Percentiles rank a stretch among this genome's conserved stretches.
Evolutionary conservation across 2,888 invertebrate species (phyloP).

Genomic region (Allacma fusca): DNA sequence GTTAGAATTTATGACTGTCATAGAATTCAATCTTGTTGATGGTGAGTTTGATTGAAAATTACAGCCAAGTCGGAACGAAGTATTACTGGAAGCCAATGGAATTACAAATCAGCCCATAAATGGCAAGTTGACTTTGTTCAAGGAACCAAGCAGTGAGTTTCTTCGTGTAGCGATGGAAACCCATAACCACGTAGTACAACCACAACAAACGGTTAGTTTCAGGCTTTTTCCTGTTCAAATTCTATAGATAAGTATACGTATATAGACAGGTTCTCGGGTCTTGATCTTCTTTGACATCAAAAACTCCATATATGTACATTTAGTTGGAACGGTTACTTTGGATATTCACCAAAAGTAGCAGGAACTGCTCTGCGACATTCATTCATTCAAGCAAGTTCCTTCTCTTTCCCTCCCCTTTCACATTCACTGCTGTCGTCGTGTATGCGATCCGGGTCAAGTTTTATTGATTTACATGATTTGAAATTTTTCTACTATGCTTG

Average conservation of each 20-base stretch:
- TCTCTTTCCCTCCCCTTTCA: slow-evolving; percentile 4
- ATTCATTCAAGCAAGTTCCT: neutral
- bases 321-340: too few relatives aligned
- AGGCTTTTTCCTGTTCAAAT: too few relatives aligned
- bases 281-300: neutral
- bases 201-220: slow-evolving; percentile 36
- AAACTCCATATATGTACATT: neutral
- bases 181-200: slow-evolving; percentile 19
- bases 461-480: slow-evolving; percentile 16
- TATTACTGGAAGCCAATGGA: slow-evolving; percentile 37
- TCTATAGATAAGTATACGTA: neutral
- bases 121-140: slow-evolving; percentile 45
- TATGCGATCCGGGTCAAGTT: slow-evolving; percentile 1
- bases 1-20: neutral
- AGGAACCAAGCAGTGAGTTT: slow-evolving; percentile 45
- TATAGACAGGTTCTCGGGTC: neutral
- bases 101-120: slow-evolving; percentile 38
- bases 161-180: slow-evolving; percentile 38
- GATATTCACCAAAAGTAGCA: too few relatives aligned
- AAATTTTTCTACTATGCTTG: neutral
- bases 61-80: slow-evolving; percentile 40
- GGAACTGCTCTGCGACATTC: neutral
- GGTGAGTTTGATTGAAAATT: slow-evolving; percentile 19
- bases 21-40: slow-evolving; percentile 11
- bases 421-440: slow-evolving; percentile 7